phyloP scores from a whole-genome alignment of 2,888 invertebrate genomes.

The Cheiracanthium punctorium region DNA sequence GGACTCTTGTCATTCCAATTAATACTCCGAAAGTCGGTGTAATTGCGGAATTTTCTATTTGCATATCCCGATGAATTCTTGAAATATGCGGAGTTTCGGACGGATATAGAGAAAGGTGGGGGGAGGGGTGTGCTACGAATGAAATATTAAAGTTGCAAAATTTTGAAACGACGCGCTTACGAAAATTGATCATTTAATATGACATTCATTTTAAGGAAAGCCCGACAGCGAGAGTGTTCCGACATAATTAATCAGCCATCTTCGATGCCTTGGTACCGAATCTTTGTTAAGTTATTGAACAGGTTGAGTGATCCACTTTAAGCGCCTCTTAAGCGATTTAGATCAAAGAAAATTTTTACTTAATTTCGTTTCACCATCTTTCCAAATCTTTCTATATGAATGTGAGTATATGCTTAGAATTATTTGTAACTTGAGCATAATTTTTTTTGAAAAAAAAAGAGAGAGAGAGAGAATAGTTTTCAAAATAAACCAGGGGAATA shows the following conservation, averaged over 20 bases:
- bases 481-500: too few species aligned
- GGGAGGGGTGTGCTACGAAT: neutral
- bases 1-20: neutral
- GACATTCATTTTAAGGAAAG: neutral
- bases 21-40: neutral
- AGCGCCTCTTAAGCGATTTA: too few species aligned
- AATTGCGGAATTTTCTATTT: constrained; percentile 55
- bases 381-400: too few species aligned
- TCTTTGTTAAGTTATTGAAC: too few species aligned
- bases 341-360: too few species aligned
- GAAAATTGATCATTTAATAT: neutral
- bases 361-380: too few species aligned
- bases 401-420: too few species aligned
- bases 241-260: neutral
- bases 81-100: constrained; percentile 4
- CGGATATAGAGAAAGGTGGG: neutral
- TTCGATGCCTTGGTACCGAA: neutral
- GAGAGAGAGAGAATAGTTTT: too few species aligned
- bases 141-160: neutral
- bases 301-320: too few species aligned
- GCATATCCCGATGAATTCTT: constrained; percentile 37
- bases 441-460: too few species aligned
- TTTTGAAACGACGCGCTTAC: neutral
- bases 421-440: too few species aligned
- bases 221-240: neutral